These are phyloP conservation scores for Drosophila seguyi DNA, from an alignment of 1,140 invertebrate genomes.

Conservation along the genomic window DNA sequence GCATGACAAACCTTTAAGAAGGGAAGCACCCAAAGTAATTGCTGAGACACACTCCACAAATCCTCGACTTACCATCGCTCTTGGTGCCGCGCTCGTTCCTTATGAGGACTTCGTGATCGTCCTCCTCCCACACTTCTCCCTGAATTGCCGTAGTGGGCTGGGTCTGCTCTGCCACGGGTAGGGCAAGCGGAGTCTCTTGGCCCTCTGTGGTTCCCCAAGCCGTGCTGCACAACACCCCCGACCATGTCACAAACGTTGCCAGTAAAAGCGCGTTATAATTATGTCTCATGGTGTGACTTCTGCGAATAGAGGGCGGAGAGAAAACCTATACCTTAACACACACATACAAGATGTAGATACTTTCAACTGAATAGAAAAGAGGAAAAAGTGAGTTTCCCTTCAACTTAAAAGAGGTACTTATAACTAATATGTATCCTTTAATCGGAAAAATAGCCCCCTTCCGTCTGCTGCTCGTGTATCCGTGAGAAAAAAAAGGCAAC, in stretches of 20 bases:
- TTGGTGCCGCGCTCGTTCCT: slow-evolving; percentile 91
- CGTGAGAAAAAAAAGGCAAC: slow-evolving; percentile 33
- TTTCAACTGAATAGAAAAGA: neutral
- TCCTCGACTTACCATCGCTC: slow-evolving; percentile 72
- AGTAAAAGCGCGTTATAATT: slow-evolving; percentile 63
- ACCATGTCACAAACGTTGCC: slow-evolving; percentile 60
- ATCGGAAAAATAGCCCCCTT: neutral
- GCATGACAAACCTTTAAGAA: slow-evolving; percentile 86
- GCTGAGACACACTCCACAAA: neutral
- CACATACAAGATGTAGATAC: slow-evolving; percentile 18
- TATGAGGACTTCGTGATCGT: slow-evolving; percentile 91
- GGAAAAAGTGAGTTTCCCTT: slow-evolving; percentile 7
- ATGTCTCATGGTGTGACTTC: slow-evolving; percentile 60
- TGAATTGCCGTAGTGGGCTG: slow-evolving; percentile 77
- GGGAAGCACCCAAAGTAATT: slow-evolving; percentile 62
- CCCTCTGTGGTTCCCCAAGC: slow-evolving; percentile 78
- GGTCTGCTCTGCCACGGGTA: slow-evolving; percentile 80
- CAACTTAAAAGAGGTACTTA: slow-evolving; percentile 6
- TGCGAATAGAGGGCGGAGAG: slow-evolving; percentile 11
- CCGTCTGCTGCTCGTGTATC: neutral
- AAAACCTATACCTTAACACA: slow-evolving; percentile 8
- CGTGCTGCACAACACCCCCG: slow-evolving; percentile 60
- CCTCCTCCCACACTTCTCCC: slow-evolving; percentile 89
- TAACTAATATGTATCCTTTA: slow-evolving; percentile 2
- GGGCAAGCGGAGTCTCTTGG: slow-evolving; percentile 79